Evolutionary conservation across 2,888 invertebrate species (phyloP), one percentile per base, ranked within the genome.

Genomic region (Tinea pellionella): DNA sequence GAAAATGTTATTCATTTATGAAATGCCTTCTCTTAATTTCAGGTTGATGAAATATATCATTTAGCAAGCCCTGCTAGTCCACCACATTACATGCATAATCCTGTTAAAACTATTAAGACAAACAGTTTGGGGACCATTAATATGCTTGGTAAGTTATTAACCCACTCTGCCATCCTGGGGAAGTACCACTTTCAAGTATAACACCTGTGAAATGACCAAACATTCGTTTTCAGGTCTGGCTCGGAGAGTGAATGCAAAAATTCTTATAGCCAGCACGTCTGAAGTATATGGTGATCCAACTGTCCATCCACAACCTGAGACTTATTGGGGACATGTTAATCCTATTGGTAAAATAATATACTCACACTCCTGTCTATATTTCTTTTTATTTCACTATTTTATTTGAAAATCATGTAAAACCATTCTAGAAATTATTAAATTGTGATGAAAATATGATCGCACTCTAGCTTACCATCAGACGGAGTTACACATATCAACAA

Each of bases 281-380:
- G 99, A 99, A 84, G 97, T 99, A 0, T 99, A 99, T 77, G 99
- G 99, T 9, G 99, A 99, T 87, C 99, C 99, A 0, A 95, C 96
- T 77, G 96, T 96, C 12, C 99, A 99, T 88, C 99, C 99, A 0
- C 99, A 99, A 76, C 93, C 94, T 0, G 99, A 99, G 85, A 94
- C 95, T 0, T 99, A 99, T 74, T 99, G 99, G 98, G 99, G 99
- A 0, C 96, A 99, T 79, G 99, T 99, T 0, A 99, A 99, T 89
- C 98, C 99, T 7, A 98, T 99, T 69, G 96, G 94, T 92, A 78
- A 79, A 65, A n/a, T n/a, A n/a, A n/a, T n/a, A n/a, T n/a, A n/a
- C n/a, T n/a, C n/a, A n/a, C n/a, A n/a, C n/a, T n/a, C n/a, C n/a
- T n/a, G n/a, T n/a, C n/a, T n/a, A n/a, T n/a, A n/a, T n/a, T n/a